Conservation (phyloP, 2,113 vertebrate genomes). For the Sigmodon hispidus region DNA sequence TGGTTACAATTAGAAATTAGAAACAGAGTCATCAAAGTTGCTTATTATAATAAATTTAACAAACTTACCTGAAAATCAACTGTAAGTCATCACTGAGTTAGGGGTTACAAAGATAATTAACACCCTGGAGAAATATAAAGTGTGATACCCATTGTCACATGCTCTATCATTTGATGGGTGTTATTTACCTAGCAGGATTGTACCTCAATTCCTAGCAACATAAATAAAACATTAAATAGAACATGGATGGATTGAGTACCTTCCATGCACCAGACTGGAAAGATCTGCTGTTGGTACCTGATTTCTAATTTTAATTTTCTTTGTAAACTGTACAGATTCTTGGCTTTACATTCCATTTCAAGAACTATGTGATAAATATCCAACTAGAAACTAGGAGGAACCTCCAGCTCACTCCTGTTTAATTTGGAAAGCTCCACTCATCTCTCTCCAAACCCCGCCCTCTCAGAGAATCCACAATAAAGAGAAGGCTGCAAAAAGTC, state of each 20-base stretch:
- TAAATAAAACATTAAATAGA: not conserved
- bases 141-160: not conserved
- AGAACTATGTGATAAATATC: not conserved
- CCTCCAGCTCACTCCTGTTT: no score
- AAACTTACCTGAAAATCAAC: constrained; percentile 16
- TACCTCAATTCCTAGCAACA: not conserved
- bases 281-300: not conserved
- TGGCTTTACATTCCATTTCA: not conserved
- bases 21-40: constrained; percentile 6
- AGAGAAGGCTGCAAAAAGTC: no score
- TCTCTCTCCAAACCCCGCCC: no score
- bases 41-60: constrained; percentile 20
- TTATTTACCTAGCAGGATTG: not conserved
- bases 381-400: not conserved
- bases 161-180: not conserved
- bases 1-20: constrained; percentile 34
- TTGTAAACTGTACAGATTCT: constrained; percentile 14
- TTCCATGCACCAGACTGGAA: not conserved
- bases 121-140: not conserved
- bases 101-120: not conserved
- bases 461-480: no score
- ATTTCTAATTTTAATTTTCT: constrained; percentile 21
- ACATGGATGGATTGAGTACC: not conserved
- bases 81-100: not conserved
- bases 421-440: no score